Conservation (phyloP, 1,140 invertebrate genomes). For the Bombus ignitus region DNA sequence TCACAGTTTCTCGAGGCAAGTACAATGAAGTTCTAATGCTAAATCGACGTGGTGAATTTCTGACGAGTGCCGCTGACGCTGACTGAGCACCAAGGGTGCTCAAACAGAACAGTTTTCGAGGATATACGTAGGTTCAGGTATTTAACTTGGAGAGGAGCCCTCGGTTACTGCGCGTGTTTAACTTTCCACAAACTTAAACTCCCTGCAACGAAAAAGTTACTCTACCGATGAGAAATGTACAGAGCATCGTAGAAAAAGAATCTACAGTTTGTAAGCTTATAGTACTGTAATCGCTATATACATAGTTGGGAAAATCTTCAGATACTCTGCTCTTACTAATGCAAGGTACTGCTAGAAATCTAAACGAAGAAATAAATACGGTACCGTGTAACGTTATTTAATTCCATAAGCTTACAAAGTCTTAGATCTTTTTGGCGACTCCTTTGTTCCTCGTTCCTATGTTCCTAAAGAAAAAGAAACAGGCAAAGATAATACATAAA, state of each 20-base stretch:
- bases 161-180: not conserved
- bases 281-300: not conserved
- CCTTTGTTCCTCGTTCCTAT: too few relatives aligned
- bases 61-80: not conserved
- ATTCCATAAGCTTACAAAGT: too few relatives aligned
- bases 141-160: constrained; percentile 7
- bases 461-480: not conserved
- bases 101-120: constrained; percentile 8
- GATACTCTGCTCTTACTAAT: too few relatives aligned
- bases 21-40: constrained; percentile 21
- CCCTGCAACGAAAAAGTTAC: not conserved
- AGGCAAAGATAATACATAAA: not conserved
- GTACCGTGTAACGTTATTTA: too few relatives aligned
- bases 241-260: not conserved
- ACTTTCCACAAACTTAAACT: not conserved
- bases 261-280: not conserved
- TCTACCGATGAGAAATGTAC: not conserved
- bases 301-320: not conserved
- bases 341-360: too few relatives aligned
- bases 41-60: constrained; percentile 20
- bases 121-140: not conserved
- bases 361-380: too few relatives aligned
- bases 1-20: not conserved
- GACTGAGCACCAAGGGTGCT: constrained; percentile 17
- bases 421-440: too few relatives aligned